Evolutionary conservation across 2,797 vertebrate genomes (phyloP).

Genomic region (Sitta carolinensis): DNA sequence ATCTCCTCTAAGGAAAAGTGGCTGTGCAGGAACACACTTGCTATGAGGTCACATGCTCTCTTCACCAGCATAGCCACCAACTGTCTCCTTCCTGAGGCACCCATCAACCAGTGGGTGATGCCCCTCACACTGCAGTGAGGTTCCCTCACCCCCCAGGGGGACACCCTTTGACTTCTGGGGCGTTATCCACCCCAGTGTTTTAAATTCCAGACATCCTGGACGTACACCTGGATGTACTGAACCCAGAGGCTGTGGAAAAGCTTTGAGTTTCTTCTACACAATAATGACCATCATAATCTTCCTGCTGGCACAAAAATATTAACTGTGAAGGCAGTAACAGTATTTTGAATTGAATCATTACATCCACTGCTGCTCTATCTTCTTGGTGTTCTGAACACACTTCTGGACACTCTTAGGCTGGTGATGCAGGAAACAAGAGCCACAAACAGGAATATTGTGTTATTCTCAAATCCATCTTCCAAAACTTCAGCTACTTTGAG

Average conservation of each 20-base stretch:
- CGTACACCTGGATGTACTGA: not conserved
- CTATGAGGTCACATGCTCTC: not conserved
- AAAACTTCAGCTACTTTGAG: not conserved
- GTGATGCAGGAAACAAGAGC: not conserved
- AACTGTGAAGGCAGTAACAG: not conserved
- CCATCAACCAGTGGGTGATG: not conserved
- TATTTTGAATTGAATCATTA: not conserved
- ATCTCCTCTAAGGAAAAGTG: not conserved
- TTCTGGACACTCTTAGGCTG: not conserved
- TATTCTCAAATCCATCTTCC: not conserved
- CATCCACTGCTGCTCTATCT: not conserved
- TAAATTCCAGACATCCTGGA: not conserved
- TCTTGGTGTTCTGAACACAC: not conserved
- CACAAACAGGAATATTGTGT: not conserved
- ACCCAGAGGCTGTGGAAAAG: not conserved
- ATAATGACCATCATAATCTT: not conserved
- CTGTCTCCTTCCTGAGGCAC: not conserved
- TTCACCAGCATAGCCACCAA: not conserved
- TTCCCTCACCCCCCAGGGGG: not conserved
- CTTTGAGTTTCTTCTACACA: not conserved
- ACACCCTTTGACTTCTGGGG: not conserved
- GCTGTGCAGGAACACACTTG: rapidly evolving
- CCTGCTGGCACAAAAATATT: not conserved
- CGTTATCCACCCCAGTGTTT: not conserved
- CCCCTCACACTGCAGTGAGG: rapidly evolving